Base-by-base conservation (phyloP, 2,888 invertebrate genomes). In the Aricia artaxerxes region DNA sequence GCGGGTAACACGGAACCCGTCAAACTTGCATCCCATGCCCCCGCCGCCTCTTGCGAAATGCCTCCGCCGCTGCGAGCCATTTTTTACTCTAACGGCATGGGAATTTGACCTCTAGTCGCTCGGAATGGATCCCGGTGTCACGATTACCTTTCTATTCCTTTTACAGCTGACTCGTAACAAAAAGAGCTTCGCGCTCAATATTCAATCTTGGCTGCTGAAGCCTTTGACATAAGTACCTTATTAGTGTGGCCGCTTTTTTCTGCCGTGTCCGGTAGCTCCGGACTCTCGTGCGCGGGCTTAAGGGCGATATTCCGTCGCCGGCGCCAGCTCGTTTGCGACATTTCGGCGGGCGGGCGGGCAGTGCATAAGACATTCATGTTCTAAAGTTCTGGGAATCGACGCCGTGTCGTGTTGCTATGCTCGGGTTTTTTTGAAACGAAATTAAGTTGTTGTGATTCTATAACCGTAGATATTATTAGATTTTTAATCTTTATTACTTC, bases 1-100 rank as follows among this genome's bases (percentile, higher is more conserved):
- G 83, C 84, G 93, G 84, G 93, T 93, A 93, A 93, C 93, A 93
- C 93, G 90, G 93, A 93, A 92, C 93, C 93, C 87, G 93, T 92
- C 92, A 88, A 88, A 92, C 93, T 90, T 91, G 92, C 91, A 89
- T 85, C 88, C 87, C 87, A 86, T 86, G 86, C 85, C 88, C 88
- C 84, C 75, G 44, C 86, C 84, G 86, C 86, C 85, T 87, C 89
- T 91, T 90, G 93, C 93, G 89, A 93, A 93, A 93, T 92, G 88
- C 90, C 88, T 85, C 81, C 77, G 81, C 80, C 80, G 79, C 53
- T 3, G 69, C 79, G 83, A 84, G 53, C 81, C 16, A 87, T 78
- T 86, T 83, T 83, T 75, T 82, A 84, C 84, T 81, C 81, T 88
- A 86, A 78, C 0, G 0, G 0, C 0, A 24, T 31, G 1, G 0